Evolutionary conservation across 1,140 invertebrate species (phyloP).

Genomic region (Drosophila hydei): DNA sequence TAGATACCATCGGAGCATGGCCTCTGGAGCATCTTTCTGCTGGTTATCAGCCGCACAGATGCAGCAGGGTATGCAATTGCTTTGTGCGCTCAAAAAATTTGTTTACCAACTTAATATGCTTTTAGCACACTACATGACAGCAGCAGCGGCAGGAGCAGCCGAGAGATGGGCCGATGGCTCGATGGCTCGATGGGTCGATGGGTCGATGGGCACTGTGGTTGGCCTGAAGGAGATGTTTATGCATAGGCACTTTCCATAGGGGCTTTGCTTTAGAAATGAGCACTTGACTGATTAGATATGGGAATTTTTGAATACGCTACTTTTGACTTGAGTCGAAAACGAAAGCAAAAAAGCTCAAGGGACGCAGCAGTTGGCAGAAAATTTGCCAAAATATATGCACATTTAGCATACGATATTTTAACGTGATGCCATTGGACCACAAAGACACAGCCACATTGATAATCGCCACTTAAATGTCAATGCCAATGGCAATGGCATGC

Average conservation of each 20-base stretch:
- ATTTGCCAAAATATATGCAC: too few relatives aligned
- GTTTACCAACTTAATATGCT: conserved; percentile 1
- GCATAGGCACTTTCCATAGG: conserved; percentile 1
- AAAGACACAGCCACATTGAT: too few relatives aligned
- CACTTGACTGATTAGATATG: conserved; percentile 41
- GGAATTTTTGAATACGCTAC: conserved; percentile 1
- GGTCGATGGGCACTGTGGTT: neutral
- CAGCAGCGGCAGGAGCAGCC: too few relatives aligned
- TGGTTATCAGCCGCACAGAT: neutral
- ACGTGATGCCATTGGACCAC: too few relatives aligned
- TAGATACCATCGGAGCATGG: neutral
- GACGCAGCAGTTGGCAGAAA: too few relatives aligned
- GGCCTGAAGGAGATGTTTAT: neutral
- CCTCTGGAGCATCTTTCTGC: neutral
- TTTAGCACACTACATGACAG: conserved; percentile 8
- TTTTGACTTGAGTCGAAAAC: conserved; percentile 2
- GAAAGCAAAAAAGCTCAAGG: too few relatives aligned
- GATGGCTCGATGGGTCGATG: too few relatives aligned
- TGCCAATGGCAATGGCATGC: too few relatives aligned
- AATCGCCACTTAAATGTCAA: too few relatives aligned
- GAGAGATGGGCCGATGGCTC: neutral
- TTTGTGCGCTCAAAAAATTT: neutral
- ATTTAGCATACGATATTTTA: too few relatives aligned
- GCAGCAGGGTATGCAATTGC: conserved; percentile 8
- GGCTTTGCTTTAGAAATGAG: conserved; percentile 6